phyloP scores from a whole-genome alignment of 1,140 invertebrate species.

The Drosophila gunungcola region DNA sequence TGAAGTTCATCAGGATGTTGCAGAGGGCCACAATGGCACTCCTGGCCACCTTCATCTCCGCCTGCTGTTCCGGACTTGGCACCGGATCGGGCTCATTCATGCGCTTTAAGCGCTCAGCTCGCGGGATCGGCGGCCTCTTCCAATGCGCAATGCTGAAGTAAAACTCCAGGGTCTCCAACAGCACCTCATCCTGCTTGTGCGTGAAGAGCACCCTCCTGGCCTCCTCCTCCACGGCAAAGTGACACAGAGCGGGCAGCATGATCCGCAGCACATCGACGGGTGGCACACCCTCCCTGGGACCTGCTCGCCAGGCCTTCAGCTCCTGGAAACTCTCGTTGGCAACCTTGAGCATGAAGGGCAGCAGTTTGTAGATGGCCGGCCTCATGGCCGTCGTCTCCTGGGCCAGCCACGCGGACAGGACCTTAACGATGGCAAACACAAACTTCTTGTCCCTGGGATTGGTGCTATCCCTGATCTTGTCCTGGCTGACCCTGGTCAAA shows the following conservation, averaged over 20 bases:
- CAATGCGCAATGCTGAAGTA: constrained; percentile 95
- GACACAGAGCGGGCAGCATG: constrained; percentile 94
- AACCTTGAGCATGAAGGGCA: constrained; percentile 91
- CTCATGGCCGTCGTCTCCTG: constrained; percentile 96
- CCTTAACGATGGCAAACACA: constrained; percentile 92
- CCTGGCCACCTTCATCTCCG: constrained; percentile 93
- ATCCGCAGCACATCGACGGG: constrained; percentile 91
- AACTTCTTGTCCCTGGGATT: constrained; percentile 90
- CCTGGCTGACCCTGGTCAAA: constrained; percentile 90
- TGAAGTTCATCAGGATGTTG: constrained; percentile 96
- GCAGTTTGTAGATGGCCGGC: constrained; percentile 90
- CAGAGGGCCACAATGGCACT: constrained; percentile 94
- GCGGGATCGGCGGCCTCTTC: constrained; percentile 92
- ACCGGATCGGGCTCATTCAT: constrained; percentile 90
- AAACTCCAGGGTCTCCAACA: constrained; percentile 91
- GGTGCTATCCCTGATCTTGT: constrained; percentile 88
- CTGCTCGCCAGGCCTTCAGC: constrained; percentile 85
- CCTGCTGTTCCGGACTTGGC: constrained; percentile 89
- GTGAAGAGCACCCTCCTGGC: constrained; percentile 92
- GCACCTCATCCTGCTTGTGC: constrained; percentile 91
- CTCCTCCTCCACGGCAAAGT: constrained; percentile 95
- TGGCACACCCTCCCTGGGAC: constrained; percentile 87
- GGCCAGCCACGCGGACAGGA: constrained; percentile 94
- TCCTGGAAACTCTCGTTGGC: constrained; percentile 93
- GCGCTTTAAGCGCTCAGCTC: constrained; percentile 90